These are phyloP conservation scores for Mirza zaza DNA, from an alignment of 2,113 vertebrate genomes.

Conservation along the genomic window DNA sequence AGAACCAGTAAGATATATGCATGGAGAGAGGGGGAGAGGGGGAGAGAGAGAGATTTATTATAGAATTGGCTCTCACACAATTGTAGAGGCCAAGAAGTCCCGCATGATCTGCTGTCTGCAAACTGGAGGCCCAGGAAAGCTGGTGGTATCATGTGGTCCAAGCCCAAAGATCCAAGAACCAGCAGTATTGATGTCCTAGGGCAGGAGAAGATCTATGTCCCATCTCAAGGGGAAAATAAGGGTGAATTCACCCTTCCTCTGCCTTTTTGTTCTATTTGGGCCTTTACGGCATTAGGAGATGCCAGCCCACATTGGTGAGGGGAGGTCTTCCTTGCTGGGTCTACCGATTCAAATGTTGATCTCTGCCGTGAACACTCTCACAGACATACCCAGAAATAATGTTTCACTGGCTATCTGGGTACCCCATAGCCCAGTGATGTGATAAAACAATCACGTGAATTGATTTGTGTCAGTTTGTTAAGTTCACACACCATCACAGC, in stretches of 20 bases:
- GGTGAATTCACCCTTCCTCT: too few species aligned
- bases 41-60: neutral
- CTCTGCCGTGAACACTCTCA: too few species aligned
- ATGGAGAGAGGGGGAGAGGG: too few species aligned
- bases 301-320: accelerated
- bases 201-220: neutral
- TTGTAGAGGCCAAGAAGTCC: neutral
- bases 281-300: too few species aligned
- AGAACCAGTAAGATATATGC: neutral
- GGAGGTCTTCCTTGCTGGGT: neutral
- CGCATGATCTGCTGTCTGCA: neutral
- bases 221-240: neutral
- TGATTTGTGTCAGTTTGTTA: too few species aligned
- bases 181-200: neutral
- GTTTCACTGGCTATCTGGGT: neutral
- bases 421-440: neutral
- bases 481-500: neutral
- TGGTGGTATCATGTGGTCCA: neutral
- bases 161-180: neutral
- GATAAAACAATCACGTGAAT: neutral
- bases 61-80: neutral
- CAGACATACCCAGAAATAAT: neutral
- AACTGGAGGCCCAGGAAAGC: neutral
- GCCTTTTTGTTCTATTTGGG: neutral
- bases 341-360: neutral